phyloP scores from a whole-genome alignment of 2,888 invertebrate species.

The Brachyptera risi region DNA sequence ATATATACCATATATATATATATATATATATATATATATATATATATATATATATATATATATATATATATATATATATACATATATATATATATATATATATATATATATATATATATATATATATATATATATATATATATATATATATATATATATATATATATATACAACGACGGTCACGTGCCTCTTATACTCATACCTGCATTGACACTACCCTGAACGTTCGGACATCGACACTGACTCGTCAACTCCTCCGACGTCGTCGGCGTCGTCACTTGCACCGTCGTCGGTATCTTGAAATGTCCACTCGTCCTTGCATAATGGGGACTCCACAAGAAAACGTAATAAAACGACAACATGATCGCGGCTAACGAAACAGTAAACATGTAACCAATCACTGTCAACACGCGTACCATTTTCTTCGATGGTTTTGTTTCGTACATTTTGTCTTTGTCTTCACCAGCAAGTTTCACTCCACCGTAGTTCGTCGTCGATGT shows the following conservation, averaged over 20 bases:
- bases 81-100: too few species aligned
- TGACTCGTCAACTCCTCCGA: background rate
- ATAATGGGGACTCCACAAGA: constrained; percentile 78
- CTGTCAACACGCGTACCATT: constrained; percentile 85
- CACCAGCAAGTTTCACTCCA: constrained; percentile 63
- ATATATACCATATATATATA: too few species aligned
- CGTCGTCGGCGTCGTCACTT: background rate
- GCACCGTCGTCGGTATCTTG: background rate
- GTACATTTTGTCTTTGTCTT: constrained; percentile 66
- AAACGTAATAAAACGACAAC: constrained; percentile 89
- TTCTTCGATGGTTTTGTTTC: constrained; percentile 84
- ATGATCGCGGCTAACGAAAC: constrained; percentile 92
- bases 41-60: too few species aligned
- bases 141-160: too few species aligned
- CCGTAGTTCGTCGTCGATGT: constrained; percentile 38
- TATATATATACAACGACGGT: too few species aligned
- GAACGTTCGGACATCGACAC: background rate
- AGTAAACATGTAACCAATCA: constrained; percentile 88
- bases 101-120: too few species aligned
- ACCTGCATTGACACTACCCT: too few species aligned
- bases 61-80: too few species aligned
- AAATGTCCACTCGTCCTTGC: background rate
- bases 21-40: too few species aligned
- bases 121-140: too few species aligned
- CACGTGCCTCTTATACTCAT: too few species aligned